Percentiles rank a stretch among this genome's conserved stretches.
These are phyloP conservation scores for Serripes groenlandicus DNA, from an alignment of 2,888 invertebrate species.

Conservation along the genomic window DNA sequence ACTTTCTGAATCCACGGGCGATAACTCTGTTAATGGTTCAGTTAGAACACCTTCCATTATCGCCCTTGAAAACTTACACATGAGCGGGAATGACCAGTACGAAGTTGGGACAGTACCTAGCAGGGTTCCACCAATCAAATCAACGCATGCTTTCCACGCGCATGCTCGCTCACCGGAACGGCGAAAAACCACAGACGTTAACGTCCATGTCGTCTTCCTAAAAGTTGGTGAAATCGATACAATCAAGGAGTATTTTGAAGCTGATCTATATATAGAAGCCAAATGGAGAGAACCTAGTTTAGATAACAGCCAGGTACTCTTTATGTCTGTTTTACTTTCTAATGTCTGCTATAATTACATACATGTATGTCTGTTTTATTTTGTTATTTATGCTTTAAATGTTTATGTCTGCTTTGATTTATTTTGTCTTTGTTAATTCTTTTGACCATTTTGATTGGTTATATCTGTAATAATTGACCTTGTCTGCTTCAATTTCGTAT, in stretches of 20 bases:
- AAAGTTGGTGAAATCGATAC: constrained; percentile 79
- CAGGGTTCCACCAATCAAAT: constrained; percentile 6
- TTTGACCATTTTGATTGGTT: no score
- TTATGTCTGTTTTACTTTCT: no score
- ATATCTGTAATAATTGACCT: no score
- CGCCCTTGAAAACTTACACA: constrained; percentile 53
- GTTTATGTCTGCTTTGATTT: no score
- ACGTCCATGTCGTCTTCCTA: constrained; percentile 71
- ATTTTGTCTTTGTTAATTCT: no score
- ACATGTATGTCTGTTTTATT: no score
- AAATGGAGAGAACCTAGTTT: constrained; percentile 74
- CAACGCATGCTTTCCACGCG: constrained; percentile 38
- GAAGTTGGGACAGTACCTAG: constrained; percentile 12
- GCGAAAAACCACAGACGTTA: constrained; percentile 68
- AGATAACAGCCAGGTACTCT: constrained; percentile 63
- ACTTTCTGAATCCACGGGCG: not conserved
- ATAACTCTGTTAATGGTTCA: constrained; percentile 24
- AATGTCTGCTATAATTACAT: no score
- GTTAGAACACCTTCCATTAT: constrained; percentile 57
- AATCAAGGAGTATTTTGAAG: constrained; percentile 75
- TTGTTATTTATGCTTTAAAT: no score
- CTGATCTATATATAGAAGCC: constrained; percentile 76
- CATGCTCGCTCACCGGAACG: not conserved
- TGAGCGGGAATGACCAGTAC: constrained; percentile 26
- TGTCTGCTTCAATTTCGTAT: no score